A percentile compares a stretch with the other conserved stretches of the same genome.
Evolutionary conservation across 2,888 invertebrate genomes (phyloP).

Genomic region (Periphyllus acericola): DNA sequence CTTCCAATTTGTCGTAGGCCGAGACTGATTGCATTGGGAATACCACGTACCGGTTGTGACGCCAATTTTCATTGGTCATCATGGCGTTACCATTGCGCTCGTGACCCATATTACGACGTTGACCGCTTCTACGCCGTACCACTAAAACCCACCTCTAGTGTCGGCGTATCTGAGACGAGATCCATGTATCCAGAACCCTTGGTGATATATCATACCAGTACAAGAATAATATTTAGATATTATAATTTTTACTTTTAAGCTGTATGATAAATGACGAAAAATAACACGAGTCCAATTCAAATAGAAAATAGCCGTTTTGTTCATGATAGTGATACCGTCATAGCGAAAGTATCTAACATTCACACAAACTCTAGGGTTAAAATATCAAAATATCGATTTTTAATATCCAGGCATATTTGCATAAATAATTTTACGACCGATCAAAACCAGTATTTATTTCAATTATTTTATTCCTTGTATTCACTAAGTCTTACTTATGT

Average conservation of each 20-base stretch:
- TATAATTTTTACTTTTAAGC: constrained; percentile 1
- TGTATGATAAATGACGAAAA: constrained; percentile 14
- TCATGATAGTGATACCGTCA: neutral
- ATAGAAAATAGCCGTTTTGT: constrained; percentile 5
- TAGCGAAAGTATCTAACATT: too few relatives aligned
- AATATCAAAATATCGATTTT: too few relatives aligned
- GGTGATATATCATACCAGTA: neutral
- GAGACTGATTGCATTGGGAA: constrained; percentile 50
- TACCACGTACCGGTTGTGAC: constrained; percentile 42
- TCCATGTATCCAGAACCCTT: neutral
- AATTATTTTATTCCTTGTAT: too few relatives aligned
- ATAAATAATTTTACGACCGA: too few relatives aligned
- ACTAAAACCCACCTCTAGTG: neutral
- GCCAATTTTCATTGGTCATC: constrained; percentile 43
- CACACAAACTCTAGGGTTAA: too few relatives aligned
- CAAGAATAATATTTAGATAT: constrained; percentile 29
- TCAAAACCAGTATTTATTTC: too few relatives aligned
- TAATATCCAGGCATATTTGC: too few relatives aligned
- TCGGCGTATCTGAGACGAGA: neutral
- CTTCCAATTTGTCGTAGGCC: constrained; percentile 34
- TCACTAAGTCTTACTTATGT: too few relatives aligned
- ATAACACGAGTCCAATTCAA: neutral
- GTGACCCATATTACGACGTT: neutral
- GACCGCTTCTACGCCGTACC: neutral
- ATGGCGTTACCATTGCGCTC: neutral